These are phyloP conservation scores for Microplitis manilae DNA, from an alignment of 2,888 invertebrate species.

Conservation along the genomic window DNA sequence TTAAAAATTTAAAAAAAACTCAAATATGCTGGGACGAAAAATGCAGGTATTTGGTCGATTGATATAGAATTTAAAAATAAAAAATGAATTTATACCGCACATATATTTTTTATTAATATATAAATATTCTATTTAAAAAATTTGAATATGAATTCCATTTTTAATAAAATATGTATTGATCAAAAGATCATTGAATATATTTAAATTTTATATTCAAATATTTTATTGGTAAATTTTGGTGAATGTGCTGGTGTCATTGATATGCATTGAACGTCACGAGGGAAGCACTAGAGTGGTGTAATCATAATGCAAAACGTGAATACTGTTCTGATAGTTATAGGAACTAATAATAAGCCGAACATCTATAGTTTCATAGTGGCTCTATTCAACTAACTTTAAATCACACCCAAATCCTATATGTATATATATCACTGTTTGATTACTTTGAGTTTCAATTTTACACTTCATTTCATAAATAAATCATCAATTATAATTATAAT, in stretches of 20 bases:
- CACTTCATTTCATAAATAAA: background rate
- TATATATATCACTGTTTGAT: background rate
- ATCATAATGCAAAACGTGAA: slow-evolving; percentile 1
- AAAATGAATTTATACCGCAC: background rate
- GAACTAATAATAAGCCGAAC: background rate
- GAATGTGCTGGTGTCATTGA: background rate
- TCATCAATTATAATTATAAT: no score
- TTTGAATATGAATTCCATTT: background rate
- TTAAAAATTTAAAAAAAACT: no score
- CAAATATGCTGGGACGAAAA: background rate
- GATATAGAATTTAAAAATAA: background rate
- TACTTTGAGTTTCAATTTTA: background rate
- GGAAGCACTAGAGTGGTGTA: background rate
- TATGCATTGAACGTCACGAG: background rate
- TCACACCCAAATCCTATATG: background rate
- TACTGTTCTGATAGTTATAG: background rate
- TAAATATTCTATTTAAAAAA: background rate
- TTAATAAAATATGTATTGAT: background rate
- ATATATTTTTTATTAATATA: background rate
- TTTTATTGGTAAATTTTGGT: background rate
- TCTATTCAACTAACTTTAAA: background rate
- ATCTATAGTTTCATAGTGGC: background rate
- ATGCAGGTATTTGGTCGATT: background rate
- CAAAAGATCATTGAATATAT: background rate
- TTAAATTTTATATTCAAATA: background rate